phyloP scores from a whole-genome alignment of 2,113 vertebrate genomes.

The Malaclemys terrapin region DNA sequence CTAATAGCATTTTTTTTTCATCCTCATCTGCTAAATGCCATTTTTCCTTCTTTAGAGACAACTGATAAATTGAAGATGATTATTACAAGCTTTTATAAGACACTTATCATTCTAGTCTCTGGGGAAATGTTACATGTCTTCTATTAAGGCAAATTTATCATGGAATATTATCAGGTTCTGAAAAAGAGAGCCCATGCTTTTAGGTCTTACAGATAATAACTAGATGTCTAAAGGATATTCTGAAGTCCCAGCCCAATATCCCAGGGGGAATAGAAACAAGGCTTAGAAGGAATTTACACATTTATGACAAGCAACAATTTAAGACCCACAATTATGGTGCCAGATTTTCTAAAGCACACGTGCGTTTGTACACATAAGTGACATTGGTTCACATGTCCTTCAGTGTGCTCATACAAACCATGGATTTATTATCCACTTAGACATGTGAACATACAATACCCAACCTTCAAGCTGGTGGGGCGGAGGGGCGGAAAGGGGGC shows the following conservation, averaged over 20 bases:
- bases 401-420: background rate
- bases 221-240: background rate
- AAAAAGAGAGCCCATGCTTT: background rate
- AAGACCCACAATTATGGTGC: background rate
- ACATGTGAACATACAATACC: background rate
- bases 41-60: conserved; percentile 12
- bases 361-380: background rate
- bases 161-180: background rate
- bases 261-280: background rate
- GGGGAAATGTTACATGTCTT: background rate
- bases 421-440: background rate
- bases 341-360: background rate
- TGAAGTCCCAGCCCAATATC: background rate
- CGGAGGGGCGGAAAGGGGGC: no score
- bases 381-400: background rate
- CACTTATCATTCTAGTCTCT: background rate
- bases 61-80: background rate
- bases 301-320: background rate
- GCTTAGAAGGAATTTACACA: background rate
- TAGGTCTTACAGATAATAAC: background rate
- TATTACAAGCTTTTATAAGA: background rate
- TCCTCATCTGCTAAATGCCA: background rate
- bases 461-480: background rate
- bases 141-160: conserved; percentile 7
- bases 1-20: background rate